phyloP scores from a whole-genome alignment of 2,113 vertebrate genomes.

The Synodontis membranacea region DNA sequence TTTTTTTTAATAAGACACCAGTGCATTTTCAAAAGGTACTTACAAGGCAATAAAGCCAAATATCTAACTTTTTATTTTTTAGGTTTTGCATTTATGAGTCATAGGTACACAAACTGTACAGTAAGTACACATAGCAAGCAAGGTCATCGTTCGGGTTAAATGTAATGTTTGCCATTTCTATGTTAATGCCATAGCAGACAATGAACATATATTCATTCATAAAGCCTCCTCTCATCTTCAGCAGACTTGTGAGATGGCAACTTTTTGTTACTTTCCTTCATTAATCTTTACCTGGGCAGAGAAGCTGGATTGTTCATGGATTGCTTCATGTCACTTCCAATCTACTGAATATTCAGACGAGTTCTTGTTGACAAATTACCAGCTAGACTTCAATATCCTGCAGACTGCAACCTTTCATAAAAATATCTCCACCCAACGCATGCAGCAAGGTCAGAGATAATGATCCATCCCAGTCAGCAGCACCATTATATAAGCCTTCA shows the following conservation, averaged over 20 bases:
- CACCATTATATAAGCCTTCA: background rate
- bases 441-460: constrained; percentile 10
- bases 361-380: constrained; percentile 3
- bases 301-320: no score
- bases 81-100: background rate
- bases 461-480: constrained; percentile 10
- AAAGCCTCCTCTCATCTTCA: background rate
- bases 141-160: background rate
- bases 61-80: background rate
- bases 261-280: background rate
- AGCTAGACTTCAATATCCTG: background rate
- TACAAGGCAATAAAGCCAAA: constrained; percentile 2
- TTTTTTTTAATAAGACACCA: background rate
- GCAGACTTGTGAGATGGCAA: background rate
- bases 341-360: constrained; percentile 22
- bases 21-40: background rate
- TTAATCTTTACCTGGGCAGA: background rate
- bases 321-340: constrained; percentile 12
- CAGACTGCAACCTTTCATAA: constrained; percentile 11
- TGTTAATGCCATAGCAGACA: background rate
- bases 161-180: background rate
- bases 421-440: constrained; percentile 17
- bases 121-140: background rate
- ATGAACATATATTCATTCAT: background rate
- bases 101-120: background rate